A percentile compares a stretch with the other conserved stretches of the same genome.
Evolutionary conservation across 2,797 vertebrate species (phyloP).

Genomic region (Natrix natrix): DNA sequence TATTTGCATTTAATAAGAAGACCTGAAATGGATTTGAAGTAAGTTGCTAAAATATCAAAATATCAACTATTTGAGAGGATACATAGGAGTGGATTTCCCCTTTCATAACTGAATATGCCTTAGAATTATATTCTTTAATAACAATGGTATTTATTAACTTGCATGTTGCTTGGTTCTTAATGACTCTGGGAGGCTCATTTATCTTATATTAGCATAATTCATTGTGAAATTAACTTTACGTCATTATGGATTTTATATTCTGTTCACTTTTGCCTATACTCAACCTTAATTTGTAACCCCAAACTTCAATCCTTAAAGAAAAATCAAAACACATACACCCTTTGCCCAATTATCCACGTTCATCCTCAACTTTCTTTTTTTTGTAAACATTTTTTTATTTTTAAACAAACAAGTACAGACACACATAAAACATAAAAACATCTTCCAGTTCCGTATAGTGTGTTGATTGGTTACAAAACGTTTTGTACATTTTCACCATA

Average conservation of each 20-base stretch:
- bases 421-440: too few relatives aligned
- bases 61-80: neutral
- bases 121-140: neutral
- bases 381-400: too few relatives aligned
- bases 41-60: neutral
- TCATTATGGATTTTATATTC: neutral
- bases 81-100: neutral
- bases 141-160: neutral
- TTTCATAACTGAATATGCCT: neutral
- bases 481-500: too few relatives aligned
- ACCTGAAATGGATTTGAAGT: neutral
- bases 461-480: too few relatives aligned
- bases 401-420: too few relatives aligned
- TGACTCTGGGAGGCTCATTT: neutral
- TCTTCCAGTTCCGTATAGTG: too few relatives aligned
- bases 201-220: neutral
- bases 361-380: neutral
- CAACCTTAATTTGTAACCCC: neutral
- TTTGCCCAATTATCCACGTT: neutral
- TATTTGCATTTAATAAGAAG: neutral
- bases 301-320: neutral
- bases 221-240: neutral
- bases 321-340: neutral
- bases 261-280: neutral
- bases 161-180: neutral